Conservation (phyloP, 2,797 vertebrate species). For the Melanotaenia parkinsoni region DNA sequence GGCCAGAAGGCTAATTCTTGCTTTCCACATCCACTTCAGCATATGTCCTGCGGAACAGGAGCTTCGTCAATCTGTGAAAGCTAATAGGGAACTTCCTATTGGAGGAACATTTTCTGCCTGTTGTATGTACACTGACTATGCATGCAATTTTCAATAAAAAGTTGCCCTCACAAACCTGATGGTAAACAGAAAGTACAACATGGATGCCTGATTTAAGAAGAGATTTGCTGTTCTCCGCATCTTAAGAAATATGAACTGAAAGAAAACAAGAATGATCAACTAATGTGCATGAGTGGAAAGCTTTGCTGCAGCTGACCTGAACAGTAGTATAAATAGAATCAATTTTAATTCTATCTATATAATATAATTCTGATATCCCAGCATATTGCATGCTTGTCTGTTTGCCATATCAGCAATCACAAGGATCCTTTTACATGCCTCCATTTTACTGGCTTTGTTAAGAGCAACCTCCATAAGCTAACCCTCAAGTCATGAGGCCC, state of each 20-base stretch:
- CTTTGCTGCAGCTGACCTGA: background rate
- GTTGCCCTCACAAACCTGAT: background rate
- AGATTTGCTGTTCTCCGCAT: background rate
- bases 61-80: background rate
- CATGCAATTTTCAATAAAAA: background rate
- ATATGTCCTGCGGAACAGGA: no score
- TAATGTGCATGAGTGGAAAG: background rate
- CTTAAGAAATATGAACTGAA: background rate
- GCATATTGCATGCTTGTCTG: background rate
- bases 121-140: no score
- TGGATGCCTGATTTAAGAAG: background rate
- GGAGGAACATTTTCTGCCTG: background rate
- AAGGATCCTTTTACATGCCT: constrained; percentile 19
- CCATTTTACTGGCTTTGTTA: constrained; percentile 22
- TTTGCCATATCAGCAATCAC: constrained; percentile 23
- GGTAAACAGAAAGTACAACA: background rate
- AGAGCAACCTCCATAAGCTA: constrained; percentile 44
- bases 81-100: background rate
- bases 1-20: background rate
- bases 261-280: background rate
- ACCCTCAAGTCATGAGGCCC: constrained; percentile 50
- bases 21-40: background rate
- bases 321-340: background rate
- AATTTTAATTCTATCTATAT: background rate
- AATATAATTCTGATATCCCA: background rate